Percentiles rank a stretch among this genome's conserved stretches.
Evolutionary conservation across 1,140 invertebrate genomes (phyloP).

Genomic region (Aphidius gifuensis): DNA sequence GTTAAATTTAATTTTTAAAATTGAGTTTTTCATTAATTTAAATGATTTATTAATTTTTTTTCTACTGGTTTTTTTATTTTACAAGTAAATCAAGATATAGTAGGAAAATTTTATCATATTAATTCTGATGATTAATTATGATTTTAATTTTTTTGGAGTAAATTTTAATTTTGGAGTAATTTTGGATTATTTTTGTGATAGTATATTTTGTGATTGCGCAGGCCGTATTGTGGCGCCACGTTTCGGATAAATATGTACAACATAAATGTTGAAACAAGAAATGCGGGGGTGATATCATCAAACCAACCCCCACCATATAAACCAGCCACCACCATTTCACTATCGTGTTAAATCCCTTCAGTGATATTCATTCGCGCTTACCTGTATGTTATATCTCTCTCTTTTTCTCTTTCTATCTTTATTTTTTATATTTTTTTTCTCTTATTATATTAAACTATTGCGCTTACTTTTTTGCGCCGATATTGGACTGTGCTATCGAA

Average conservation of each 20-base stretch:
- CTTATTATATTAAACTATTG: too few relatives aligned
- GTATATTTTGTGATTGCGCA: constrained; percentile 25
- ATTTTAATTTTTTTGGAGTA: background rate
- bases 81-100: too few relatives aligned
- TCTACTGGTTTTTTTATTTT: too few relatives aligned
- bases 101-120: too few relatives aligned
- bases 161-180: background rate
- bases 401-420: too few relatives aligned
- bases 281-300: constrained; percentile 47
- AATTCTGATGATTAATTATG: constrained; percentile 31
- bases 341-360: too few relatives aligned
- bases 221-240: constrained; percentile 51
- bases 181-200: constrained; percentile 40
- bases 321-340: constrained; percentile 3
- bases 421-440: too few relatives aligned
- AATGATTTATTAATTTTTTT: too few relatives aligned
- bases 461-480: constrained; percentile 15
- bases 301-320: constrained; percentile 25
- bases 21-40: too few relatives aligned
- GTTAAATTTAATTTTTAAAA: too few relatives aligned
- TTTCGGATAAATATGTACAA: constrained; percentile 25
- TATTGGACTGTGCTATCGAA: constrained; percentile 30
- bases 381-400: background rate
- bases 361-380: too few relatives aligned
- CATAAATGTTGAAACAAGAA: constrained; percentile 32